Evolutionary conservation across 2,113 vertebrate species (phyloP), one percentile per base, ranked within the genome.

Genomic region (Dermatemys mawii): DNA sequence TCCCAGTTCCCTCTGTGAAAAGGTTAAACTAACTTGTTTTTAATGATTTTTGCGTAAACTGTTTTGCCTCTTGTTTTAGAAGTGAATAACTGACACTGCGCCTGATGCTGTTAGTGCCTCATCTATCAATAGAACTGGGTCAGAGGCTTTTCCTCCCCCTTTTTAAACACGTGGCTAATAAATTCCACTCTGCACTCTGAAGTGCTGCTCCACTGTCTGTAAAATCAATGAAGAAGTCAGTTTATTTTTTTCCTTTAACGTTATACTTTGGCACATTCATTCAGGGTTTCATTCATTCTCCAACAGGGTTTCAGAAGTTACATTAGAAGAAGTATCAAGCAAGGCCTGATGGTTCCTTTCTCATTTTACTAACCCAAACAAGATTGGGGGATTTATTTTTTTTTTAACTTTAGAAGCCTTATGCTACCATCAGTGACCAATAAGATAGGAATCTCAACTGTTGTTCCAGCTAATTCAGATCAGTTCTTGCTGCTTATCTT

Each of bases 181-280:
- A 46, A 76, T 83, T 57, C 75, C 67, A 1, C 51, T 5, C 51
- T 0, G 3, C 5, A 51, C 75, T 78, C 11, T 35, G 32, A 89
- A 83, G 5, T 78, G 49, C 51, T 24, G 51, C 27, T 60, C 27
- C 6, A 50, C 75, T 67, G 46, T 32, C 80, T 48, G 11, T 87
- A 82, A 5, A 49, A 22, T 53, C 78, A 79, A 3, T 29, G 11
- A 1, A 27, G 38, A 53, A 24, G 29, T 92, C 29, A 86, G 29
- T 2, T 46, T 44, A 17, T 17, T 73, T 83, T 87, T 80, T 57
- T 16, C 41, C 78, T 75, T 92, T 86, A 55, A 1, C 1, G 1
- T 3, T 2, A 2, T 41, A 2, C 48, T 54, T 51, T 0, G 38
- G 2, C 50, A 19, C 0, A 76, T 12, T 27, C 26, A 1, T 41